phyloP scores from a whole-genome alignment of 2,888 invertebrate species.

The Sialis lutaria region DNA sequence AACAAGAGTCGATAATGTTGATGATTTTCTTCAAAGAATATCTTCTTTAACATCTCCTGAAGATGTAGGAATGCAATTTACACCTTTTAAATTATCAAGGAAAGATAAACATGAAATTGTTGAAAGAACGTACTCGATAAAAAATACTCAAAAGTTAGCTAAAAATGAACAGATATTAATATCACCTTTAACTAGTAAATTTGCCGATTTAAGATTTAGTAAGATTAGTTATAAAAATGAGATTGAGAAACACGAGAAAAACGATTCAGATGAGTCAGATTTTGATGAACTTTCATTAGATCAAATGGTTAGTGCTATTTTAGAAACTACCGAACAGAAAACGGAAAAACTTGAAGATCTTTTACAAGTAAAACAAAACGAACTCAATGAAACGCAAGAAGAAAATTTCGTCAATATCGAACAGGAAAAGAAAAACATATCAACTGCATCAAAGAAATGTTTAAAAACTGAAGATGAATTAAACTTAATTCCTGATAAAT shows the following conservation, averaged over 20 bases:
- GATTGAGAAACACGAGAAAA: constrained; percentile 22
- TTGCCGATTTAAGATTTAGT: constrained; percentile 39
- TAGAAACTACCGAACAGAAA: constrained; percentile 34
- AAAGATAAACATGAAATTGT: not conserved
- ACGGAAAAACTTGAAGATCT: constrained; percentile 11
- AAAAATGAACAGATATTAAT: constrained; percentile 20
- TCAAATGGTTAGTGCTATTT: constrained; percentile 41
- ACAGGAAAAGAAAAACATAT: constrained; percentile 21
- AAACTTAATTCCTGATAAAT: constrained; percentile 9
- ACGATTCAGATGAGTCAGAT: constrained; percentile 28
- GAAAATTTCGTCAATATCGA: constrained; percentile 17
- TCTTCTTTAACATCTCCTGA: constrained; percentile 18
- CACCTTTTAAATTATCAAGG: constrained; percentile 9
- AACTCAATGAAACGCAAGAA: constrained; percentile 18
- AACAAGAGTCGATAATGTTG: constrained; percentile 19
- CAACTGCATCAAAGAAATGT: constrained; percentile 29
- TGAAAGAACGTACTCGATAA: not conserved
- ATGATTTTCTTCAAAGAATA: constrained; percentile 21
- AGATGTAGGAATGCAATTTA: constrained; percentile 12
- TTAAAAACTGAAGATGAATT: constrained; percentile 23
- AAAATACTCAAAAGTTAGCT: not conserved
- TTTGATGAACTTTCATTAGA: constrained; percentile 37
- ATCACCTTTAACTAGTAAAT: constrained; percentile 39
- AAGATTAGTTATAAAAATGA: constrained; percentile 22
- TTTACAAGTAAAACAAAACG: constrained; percentile 14